phyloP scores from a whole-genome alignment of 2,888 invertebrate species.

The Melinopterus prodromus region DNA sequence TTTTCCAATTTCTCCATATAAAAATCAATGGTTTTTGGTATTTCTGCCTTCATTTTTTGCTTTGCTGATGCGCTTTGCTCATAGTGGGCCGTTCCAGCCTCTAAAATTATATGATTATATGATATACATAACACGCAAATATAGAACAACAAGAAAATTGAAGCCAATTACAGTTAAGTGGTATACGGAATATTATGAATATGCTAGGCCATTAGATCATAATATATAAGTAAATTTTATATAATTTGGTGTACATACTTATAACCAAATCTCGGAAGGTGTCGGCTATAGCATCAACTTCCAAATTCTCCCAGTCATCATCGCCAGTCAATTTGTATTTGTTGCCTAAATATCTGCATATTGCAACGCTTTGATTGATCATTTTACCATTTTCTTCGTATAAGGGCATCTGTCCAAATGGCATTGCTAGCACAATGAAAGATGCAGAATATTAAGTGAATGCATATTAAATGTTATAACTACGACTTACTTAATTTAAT shows the following conservation, averaged over 20 bases:
- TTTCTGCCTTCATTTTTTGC: slow-evolving; percentile 60
- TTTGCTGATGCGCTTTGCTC: slow-evolving; percentile 64
- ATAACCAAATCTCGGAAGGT: slow-evolving; percentile 66
- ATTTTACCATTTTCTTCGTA: slow-evolving; percentile 69
- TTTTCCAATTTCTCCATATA: slow-evolving; percentile 66
- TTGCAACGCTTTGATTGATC: slow-evolving; percentile 66
- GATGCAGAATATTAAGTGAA: no score
- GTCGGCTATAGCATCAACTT: slow-evolving; percentile 68
- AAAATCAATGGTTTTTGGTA: slow-evolving; percentile 64
- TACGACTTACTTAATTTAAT: not conserved
- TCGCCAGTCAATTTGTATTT: slow-evolving; percentile 65
- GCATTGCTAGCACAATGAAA: slow-evolving; percentile 60
- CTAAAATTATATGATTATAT: slow-evolving; percentile 47
- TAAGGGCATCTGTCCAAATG: slow-evolving; percentile 69
- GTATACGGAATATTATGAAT: not conserved
- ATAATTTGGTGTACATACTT: slow-evolving; percentile 55
- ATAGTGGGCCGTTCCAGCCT: slow-evolving; percentile 64
- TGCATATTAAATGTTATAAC: not conserved
- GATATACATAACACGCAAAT: not conserved
- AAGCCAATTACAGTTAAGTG: no score
- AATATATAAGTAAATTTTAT: not conserved
- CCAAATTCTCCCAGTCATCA: slow-evolving; percentile 64
- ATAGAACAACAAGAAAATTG: not conserved
- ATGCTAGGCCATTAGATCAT: not conserved
- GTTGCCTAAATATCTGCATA: slow-evolving; percentile 68